Evolutionary conservation across 2,888 invertebrate genomes (phyloP), one percentile per base, ranked within the genome.

Genomic region (Drosophila mimica): DNA sequence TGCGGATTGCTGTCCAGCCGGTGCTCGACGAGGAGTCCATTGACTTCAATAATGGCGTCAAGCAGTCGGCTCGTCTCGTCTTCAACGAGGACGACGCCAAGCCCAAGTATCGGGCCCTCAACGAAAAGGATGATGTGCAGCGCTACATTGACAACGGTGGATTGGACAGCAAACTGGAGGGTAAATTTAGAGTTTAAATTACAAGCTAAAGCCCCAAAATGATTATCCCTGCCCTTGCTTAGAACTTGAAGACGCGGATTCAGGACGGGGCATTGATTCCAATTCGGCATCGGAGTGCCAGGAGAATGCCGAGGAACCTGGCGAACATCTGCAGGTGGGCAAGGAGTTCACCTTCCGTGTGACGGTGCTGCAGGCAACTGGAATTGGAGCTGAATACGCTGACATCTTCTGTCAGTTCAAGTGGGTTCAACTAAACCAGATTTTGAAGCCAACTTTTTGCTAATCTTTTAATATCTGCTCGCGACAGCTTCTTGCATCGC

Each of bases 341-440:
- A 96, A 96, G 83, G 98, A 99, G 93, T 98, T 99, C 93, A 98
- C 98, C 9, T 99, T 99, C 95, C 95, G 99, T 74, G 99, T 99
- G 8, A 99, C 99, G 0, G 98, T 99, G 11, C 94, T 99, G 58
- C 99, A 99, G 93, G 99, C 99, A 1, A 97, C 98, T 85, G 98
- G 97, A 81, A 98, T 99, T 85, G 96, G 98, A 40, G 96, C 97
- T 0, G 99, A 99, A 93, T 99, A 99, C 92, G 98, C 99, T 0
- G 99, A 99, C 92, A 98, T 99, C 58, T 99, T 99, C 95, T 99
- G 99, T 93, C 99, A 99, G 94, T 99, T 99, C 94, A 99, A 99
- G 99, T 99, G 93, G 94, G 96, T 76, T 51, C 8, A 11, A 1
- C 13, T 1, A 2, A n/a, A 36, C 2, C 4, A 8, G 0, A 20